Base-by-base conservation (phyloP, 2,113 vertebrate species). In the Girardinichthys multiradiatus region DNA sequence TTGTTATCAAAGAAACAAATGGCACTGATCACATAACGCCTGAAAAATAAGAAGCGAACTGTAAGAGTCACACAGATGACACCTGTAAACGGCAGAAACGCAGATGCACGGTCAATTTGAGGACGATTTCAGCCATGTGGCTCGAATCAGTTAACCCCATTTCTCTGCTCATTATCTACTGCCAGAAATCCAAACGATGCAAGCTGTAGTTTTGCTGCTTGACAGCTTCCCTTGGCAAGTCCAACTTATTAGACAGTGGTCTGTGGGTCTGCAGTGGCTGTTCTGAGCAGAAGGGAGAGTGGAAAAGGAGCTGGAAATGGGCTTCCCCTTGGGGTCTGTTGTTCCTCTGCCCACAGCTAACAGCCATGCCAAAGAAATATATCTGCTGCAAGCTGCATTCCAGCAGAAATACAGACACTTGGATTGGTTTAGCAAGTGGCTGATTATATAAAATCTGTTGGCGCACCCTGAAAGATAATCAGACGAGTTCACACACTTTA, bases 241-340 rank as follows among this genome's bases (percentile, higher is more conserved):
- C 0, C 4, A 57, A 73, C 65, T 85, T 82, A 86, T 85, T 79
- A 86, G 89, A 77, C 81, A 68, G 87, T 63, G 70, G 82, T 73
- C 72, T 71, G 54, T 64, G 82, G 67, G 61, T 84, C 78, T 85
- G 82, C 86, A 79, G 84, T 76, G 82, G 90, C 87, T 73, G 65
- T 74, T 79, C 57, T 64, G 81, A 88, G 81, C 89, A 90, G 88
- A 86, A 81, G 86, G 87, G 80, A 86, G 82, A 84, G 78, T 51
- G 76, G 76, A 84, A 48, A 83, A 62, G 79, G 48, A 84, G 85
- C 82, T 82, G 81, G 80, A 87, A 87, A 82, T 19, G 74, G 87
- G 79, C 78, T 73, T 86, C 74, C 83, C 87, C 89, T 83, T 78
- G 33, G 87, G 90, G 79, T 82, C 72, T 84, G 86, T 84, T 90